A percentile compares a stretch with the other conserved stretches of the same genome.
phyloP scores from a whole-genome alignment of 2,888 invertebrate species.

The Drosophila flavopinicola region DNA sequence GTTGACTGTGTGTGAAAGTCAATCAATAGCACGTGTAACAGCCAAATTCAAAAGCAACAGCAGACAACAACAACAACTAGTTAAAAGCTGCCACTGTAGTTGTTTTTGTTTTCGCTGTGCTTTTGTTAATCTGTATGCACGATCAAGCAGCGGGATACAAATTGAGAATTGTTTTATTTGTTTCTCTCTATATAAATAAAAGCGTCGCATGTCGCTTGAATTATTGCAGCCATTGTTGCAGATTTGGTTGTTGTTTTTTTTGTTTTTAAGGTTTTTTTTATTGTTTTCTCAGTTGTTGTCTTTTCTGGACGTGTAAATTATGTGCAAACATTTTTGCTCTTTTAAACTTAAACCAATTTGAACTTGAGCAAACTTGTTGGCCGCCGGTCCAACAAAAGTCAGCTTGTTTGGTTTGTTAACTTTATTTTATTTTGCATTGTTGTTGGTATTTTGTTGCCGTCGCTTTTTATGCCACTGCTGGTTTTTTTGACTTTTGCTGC shows the following conservation, averaged over 20 bases:
- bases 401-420: conserved; percentile 72
- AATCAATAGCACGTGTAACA: conserved; percentile 77
- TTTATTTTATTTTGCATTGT: conserved; percentile 35
- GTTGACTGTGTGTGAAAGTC: conserved; percentile 63
- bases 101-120: conserved; percentile 12
- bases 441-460: conserved; percentile 35
- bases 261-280: not conserved
- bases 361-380: conserved; percentile 76
- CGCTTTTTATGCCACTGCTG: conserved; percentile 63
- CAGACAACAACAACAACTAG: conserved; percentile 20
- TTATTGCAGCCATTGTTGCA: conserved; percentile 40
- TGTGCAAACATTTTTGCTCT: conserved; percentile 59
- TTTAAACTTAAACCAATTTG: conserved; percentile 64
- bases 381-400: conserved; percentile 36
- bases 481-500: conserved; percentile 49
- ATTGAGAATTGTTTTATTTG: conserved; percentile 28
- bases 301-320: conserved; percentile 31
- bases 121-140: conserved; percentile 43
- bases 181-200: conserved; percentile 8
- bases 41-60: conserved; percentile 19
- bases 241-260: conserved; percentile 22
- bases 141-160: conserved; percentile 27
- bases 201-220: conserved; percentile 55
- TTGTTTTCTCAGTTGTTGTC: conserved; percentile 11
- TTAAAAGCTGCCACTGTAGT: conserved; percentile 17